A percentile compares a stretch with the other conserved stretches of the same genome.
phyloP scores from a whole-genome alignment of 2,113 vertebrate species.

The Microtus pennsylvanicus region DNA sequence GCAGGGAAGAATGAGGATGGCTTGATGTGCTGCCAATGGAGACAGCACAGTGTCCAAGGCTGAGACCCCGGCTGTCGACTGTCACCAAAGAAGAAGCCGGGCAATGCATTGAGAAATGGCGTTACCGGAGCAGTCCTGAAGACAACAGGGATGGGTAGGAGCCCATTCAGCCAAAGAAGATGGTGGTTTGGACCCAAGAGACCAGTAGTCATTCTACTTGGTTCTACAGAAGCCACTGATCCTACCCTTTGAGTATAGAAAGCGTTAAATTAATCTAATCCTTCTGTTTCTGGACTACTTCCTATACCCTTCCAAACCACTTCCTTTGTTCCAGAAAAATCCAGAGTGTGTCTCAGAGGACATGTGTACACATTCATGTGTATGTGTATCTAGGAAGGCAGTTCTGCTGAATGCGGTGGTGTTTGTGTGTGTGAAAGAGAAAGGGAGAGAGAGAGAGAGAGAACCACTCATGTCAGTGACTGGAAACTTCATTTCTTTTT shows the following conservation, averaged over 20 bases:
- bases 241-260: conserved; percentile 16
- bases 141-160: not conserved
- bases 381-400: not conserved
- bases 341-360: conserved; percentile 43
- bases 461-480: not conserved
- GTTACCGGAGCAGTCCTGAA: not conserved
- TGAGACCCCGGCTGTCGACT: not conserved
- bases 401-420: not conserved
- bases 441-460: not conserved
- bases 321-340: conserved; percentile 45
- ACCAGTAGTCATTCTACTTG: not conserved
- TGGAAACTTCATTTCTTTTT: not conserved
- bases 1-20: not conserved
- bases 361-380: not conserved
- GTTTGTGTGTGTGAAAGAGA: not conserved
- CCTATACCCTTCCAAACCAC: conserved; percentile 17
- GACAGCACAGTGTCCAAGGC: not conserved
- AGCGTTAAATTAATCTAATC: not conserved
- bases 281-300: not conserved
- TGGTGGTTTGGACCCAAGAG: not conserved
- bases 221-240: not conserved
- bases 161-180: not conserved
- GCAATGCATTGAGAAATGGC: not conserved
- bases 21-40: conserved; percentile 8
- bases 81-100: not conserved